Conservation (phyloP, 1,140 invertebrate genomes). For the Papilio aristodemus region DNA sequence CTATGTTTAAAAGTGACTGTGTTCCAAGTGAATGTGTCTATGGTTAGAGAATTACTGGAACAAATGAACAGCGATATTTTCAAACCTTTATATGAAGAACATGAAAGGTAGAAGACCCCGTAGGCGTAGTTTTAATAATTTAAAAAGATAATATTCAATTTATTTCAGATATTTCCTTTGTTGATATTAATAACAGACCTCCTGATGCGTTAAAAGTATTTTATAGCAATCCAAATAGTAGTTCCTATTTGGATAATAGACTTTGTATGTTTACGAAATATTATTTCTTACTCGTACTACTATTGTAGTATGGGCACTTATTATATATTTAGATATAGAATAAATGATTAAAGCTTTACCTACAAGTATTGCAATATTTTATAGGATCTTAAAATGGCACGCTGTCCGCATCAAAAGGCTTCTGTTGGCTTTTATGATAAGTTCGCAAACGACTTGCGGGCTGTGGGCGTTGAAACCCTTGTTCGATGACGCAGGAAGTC, state of each 20-base stretch:
- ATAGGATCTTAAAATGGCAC: constrained; percentile 57
- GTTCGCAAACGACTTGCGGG: constrained; percentile 61
- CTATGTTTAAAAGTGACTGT: constrained; percentile 70
- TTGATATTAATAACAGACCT: too few species aligned
- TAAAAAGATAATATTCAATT: too few species aligned
- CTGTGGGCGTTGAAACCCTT: constrained; percentile 67
- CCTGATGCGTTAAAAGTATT: too few species aligned
- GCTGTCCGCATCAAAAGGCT: constrained; percentile 61
- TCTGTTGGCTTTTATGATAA: constrained; percentile 64
- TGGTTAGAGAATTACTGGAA: constrained; percentile 48
- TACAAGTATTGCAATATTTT: constrained; percentile 21
- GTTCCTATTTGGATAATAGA: too few species aligned
- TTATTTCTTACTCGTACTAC: too few species aligned
- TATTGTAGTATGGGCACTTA: too few species aligned
- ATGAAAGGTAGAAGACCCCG: constrained; percentile 55
- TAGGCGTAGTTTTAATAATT: too few species aligned
- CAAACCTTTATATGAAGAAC: constrained; percentile 47
- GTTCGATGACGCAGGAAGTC: constrained; percentile 58
- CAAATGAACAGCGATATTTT: constrained; percentile 64
- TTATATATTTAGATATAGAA: too few species aligned
- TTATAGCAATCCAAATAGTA: too few species aligned
- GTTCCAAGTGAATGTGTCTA: constrained; percentile 55
- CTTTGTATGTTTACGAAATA: too few species aligned
- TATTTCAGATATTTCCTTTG: too few species aligned
- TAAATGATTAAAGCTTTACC: background rate